Conservation (phyloP, 2,113 vertebrate species). For the Parus major region DNA sequence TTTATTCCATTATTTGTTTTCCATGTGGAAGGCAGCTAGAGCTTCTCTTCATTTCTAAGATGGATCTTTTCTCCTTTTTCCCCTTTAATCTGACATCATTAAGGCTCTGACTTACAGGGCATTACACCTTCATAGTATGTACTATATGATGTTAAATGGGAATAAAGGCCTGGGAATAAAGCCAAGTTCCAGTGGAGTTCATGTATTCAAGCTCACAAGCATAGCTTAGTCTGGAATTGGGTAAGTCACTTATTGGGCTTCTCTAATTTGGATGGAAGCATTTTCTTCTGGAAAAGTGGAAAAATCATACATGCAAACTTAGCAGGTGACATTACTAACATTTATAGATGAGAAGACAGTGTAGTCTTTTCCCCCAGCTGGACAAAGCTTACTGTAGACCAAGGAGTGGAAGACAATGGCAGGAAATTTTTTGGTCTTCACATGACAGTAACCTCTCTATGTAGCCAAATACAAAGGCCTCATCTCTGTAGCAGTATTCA, state of each 20-base stretch:
- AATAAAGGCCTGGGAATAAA: neutral
- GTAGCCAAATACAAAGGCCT: neutral
- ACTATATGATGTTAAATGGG: neutral
- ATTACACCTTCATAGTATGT: neutral
- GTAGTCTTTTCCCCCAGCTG: neutral
- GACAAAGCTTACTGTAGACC: neutral
- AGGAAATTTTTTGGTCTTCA: neutral
- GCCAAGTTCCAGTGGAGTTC: neutral
- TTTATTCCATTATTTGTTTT: neutral
- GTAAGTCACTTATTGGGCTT: neutral
- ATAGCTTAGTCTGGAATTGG: neutral
- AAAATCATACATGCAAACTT: neutral
- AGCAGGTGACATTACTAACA: neutral
- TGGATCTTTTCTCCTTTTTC: neutral
- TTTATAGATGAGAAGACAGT: neutral
- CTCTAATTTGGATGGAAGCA: neutral
- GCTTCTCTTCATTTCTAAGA: neutral
- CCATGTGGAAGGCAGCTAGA: neutral
- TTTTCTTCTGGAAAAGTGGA: neutral
- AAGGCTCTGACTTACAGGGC: neutral
- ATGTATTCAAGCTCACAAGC: neutral
- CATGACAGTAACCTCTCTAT: neutral
- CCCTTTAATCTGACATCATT: slow-evolving; percentile 14
- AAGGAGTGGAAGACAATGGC: neutral
- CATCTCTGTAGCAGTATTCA: neutral